phyloP scores from a whole-genome alignment of 2,797 vertebrate genomes.

The Cetoscarus ocellatus region DNA sequence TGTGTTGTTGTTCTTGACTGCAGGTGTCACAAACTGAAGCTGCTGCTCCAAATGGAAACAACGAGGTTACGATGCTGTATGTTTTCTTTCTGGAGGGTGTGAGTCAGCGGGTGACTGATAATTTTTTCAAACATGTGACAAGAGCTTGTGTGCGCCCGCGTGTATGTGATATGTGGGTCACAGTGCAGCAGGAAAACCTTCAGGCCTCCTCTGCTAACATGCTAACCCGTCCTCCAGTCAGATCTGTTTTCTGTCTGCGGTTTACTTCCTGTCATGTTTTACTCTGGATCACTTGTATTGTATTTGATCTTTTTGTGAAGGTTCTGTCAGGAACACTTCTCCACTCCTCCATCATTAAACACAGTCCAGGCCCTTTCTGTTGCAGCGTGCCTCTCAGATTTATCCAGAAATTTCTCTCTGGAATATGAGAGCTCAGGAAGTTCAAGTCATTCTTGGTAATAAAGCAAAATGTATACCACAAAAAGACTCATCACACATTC shows the following conservation, averaged over 20 bases:
- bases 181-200: slow-evolving; percentile 26
- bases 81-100: slow-evolving; percentile 13
- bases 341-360: not conserved
- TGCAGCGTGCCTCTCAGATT: too few species aligned
- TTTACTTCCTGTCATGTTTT: slow-evolving; percentile 8
- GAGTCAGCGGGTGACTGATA: slow-evolving; percentile 35
- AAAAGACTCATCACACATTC: not conserved
- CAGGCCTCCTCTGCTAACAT: slow-evolving; percentile 23
- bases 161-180: slow-evolving; percentile 45
- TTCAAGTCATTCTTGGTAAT: not conserved
- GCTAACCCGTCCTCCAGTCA: slow-evolving; percentile 3
- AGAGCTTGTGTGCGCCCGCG: slow-evolving; percentile 17
- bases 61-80: slow-evolving; percentile 7
- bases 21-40: slow-evolving; percentile 18
- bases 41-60: slow-evolving; percentile 5
- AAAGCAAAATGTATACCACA: too few species aligned
- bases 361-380: not conserved
- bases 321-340: not conserved
- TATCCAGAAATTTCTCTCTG: too few species aligned
- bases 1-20: slow-evolving; percentile 22
- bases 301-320: slow-evolving; percentile 1
- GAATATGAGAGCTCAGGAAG: not conserved
- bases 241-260: not conserved
- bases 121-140: slow-evolving; percentile 26
- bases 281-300: not conserved